Evolutionary conservation across 1,140 invertebrate species (phyloP).

Genomic region (Ceratosolen fusciceps): DNA sequence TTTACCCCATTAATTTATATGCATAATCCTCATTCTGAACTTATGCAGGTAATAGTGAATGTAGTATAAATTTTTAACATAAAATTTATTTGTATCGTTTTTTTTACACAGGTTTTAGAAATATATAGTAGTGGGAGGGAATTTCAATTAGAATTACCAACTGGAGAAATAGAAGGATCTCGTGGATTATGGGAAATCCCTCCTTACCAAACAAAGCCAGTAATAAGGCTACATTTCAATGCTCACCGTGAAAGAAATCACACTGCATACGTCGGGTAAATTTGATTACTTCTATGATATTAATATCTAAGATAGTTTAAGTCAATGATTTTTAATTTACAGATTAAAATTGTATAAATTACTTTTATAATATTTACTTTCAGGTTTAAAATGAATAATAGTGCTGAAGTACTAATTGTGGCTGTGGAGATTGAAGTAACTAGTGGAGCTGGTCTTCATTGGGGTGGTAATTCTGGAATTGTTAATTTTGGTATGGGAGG

Average conservation of each 20-base stretch:
- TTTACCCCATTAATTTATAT: conserved; percentile 92
- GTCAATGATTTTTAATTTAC: conserved; percentile 15
- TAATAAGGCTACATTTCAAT: conserved; percentile 89
- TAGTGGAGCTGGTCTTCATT: conserved; percentile 80
- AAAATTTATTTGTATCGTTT: not conserved
- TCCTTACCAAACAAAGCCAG: conserved; percentile 88
- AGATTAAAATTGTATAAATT: not conserved
- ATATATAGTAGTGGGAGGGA: conserved; percentile 93
- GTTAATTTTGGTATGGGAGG: conserved; percentile 89
- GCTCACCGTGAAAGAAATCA: conserved; percentile 83
- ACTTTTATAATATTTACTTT: conserved; percentile 39
- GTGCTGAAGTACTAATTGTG: conserved; percentile 80
- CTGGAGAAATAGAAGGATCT: conserved; percentile 82
- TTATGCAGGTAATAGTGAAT: conserved; percentile 81
- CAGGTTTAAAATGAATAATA: conserved; percentile 82
- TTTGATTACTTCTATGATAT: conserved; percentile 38
- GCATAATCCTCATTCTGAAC: conserved; percentile 91
- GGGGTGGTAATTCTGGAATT: conserved; percentile 78
- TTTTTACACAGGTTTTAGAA: conserved; percentile 79
- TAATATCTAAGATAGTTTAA: conserved; percentile 34
- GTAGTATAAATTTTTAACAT: conserved; percentile 16
- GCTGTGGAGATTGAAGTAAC: conserved; percentile 91
- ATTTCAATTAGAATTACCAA: conserved; percentile 91
- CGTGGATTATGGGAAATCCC: conserved; percentile 91
- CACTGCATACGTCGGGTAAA: conserved; percentile 83